phyloP scores from a whole-genome alignment of 1,140 invertebrate genomes.

The Antheraea pernyi region DNA sequence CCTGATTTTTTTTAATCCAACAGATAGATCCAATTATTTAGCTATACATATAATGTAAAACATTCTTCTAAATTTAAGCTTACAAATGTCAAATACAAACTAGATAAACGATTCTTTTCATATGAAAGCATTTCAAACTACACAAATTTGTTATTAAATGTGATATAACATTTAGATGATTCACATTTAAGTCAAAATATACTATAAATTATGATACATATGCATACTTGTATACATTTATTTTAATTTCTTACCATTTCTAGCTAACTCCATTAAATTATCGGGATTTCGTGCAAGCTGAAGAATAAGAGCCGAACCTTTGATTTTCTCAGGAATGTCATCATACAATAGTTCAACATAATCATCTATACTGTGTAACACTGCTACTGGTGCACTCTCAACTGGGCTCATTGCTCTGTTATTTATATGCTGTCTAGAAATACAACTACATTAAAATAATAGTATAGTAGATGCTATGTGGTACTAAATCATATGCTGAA shows the following conservation, averaged over 20 bases:
- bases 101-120: too few relatives aligned
- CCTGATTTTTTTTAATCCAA: too few relatives aligned
- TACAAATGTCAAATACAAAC: too few relatives aligned
- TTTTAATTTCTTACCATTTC: slow-evolving; percentile 85
- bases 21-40: too few relatives aligned
- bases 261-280: slow-evolving; percentile 95
- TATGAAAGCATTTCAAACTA: too few relatives aligned
- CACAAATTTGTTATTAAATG: too few relatives aligned
- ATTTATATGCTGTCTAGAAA: not conserved
- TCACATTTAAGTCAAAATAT: too few relatives aligned
- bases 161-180: too few relatives aligned
- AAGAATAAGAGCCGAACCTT: slow-evolving; percentile 94
- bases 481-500: too few relatives aligned
- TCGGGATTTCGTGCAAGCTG: slow-evolving; percentile 95
- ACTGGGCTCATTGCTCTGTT: slow-evolving; percentile 66
- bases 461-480: not conserved
- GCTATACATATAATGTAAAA: too few relatives aligned
- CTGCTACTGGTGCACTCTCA: slow-evolving; percentile 77
- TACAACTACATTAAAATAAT: not conserved
- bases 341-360: slow-evolving; percentile 99
- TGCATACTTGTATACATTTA: not conserved
- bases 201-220: too few relatives aligned
- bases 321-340: slow-evolving; percentile 94
- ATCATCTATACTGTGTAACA: slow-evolving; percentile 92
- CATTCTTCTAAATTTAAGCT: too few relatives aligned